These are phyloP conservation scores for Muscina levida DNA, from an alignment of 2,888 invertebrate species.

Conservation along the genomic window DNA sequence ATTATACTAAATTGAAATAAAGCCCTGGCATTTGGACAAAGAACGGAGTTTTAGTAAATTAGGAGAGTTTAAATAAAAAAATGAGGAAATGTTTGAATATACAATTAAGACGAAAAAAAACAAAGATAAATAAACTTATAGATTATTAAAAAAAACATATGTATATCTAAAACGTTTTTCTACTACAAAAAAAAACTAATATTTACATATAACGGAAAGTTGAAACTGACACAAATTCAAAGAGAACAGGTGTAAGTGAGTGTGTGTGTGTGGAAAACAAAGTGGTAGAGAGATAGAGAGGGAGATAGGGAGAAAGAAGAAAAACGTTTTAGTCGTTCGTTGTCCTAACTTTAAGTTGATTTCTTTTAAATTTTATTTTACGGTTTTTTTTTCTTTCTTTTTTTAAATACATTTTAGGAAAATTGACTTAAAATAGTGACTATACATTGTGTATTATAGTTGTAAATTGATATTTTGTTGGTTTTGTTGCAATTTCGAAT, in stretches of 20 bases:
- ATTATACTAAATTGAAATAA: constrained; percentile 7
- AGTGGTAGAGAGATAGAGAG: neutral
- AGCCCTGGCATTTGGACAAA: constrained; percentile 47
- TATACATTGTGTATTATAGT: constrained; percentile 75
- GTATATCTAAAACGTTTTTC: constrained; percentile 57
- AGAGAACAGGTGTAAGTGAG: too few species aligned
- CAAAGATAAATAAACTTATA: constrained; percentile 55
- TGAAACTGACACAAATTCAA: too few species aligned
- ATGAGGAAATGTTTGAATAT: constrained; percentile 49
- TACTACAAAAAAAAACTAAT: constrained; percentile 30
- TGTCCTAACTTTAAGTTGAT: constrained; percentile 30
- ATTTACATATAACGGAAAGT: constrained; percentile 50
- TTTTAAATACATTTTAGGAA: constrained; percentile 69
- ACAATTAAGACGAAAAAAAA: constrained; percentile 45
- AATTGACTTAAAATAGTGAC: constrained; percentile 80
- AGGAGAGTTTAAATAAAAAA: constrained; percentile 20
- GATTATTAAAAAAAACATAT: constrained; percentile 34
- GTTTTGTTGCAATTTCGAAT: constrained; percentile 6
- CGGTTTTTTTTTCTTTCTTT: constrained; percentile 41
- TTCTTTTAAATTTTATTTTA: constrained; percentile 30
- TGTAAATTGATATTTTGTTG: constrained; percentile 16
- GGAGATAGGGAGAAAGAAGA: constrained; percentile 32
- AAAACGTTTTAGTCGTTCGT: constrained; percentile 61
- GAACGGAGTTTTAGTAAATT: constrained; percentile 15
- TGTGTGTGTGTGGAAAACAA: too few species aligned